Percentiles rank a stretch among this genome's conserved stretches.
These are phyloP conservation scores for Drosophila tripunctata DNA, from an alignment of 2,888 invertebrate genomes.

Conservation along the genomic window DNA sequence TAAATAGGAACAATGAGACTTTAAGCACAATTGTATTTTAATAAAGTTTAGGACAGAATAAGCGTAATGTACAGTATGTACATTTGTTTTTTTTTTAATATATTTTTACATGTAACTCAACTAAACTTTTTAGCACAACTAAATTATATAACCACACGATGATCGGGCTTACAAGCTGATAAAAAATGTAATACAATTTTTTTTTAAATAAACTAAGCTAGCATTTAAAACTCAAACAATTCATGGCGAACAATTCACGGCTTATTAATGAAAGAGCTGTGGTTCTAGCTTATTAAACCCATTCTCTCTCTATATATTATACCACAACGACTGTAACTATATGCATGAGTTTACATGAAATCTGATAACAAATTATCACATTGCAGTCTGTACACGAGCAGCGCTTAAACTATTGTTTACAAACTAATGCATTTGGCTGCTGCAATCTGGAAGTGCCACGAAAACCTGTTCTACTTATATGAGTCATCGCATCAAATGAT, in stretches of 20 bases:
- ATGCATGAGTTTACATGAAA: slow-evolving; percentile 5
- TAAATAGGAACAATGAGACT: too few relatives aligned
- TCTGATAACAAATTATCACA: neutral
- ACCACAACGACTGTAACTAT: neutral
- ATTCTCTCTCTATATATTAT: neutral
- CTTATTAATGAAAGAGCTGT: neutral
- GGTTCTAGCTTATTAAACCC: slow-evolving; percentile 1
- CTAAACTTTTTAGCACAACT: too few relatives aligned
- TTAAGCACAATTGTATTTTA: too few relatives aligned
- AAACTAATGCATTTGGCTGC: slow-evolving; percentile 7
- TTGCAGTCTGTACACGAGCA: slow-evolving; percentile 8
- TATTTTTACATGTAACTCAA: too few relatives aligned
- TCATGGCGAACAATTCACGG: neutral
- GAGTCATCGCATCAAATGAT: slow-evolving; percentile 19
- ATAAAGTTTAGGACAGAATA: too few relatives aligned
- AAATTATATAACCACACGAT: too few relatives aligned
- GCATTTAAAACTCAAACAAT: neutral
- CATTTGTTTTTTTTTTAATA: too few relatives aligned
- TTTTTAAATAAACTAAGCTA: neutral
- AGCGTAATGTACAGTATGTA: too few relatives aligned
- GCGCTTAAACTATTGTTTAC: slow-evolving; percentile 21
- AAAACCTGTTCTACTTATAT: slow-evolving; percentile 7
- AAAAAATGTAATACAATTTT: too few relatives aligned
- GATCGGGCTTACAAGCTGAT: too few relatives aligned
- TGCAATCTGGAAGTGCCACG: neutral